Conservation (phyloP, 2,888 invertebrate genomes). For the Aleiodes testaceus region DNA sequence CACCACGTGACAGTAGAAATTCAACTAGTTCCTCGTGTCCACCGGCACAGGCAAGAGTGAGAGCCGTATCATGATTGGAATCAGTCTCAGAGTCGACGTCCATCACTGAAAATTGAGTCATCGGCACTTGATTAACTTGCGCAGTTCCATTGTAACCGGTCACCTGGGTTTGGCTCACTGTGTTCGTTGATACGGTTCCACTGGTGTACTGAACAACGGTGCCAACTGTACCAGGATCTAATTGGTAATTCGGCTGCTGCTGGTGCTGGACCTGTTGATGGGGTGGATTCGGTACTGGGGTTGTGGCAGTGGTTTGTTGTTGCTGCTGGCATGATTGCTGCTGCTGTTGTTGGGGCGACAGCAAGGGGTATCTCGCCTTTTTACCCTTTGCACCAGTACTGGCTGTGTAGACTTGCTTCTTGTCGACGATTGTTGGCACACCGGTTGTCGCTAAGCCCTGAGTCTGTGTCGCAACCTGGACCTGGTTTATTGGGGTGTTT, state of each 20-base stretch:
- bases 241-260: constrained; percentile 43
- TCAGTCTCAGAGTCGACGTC: constrained; percentile 99
- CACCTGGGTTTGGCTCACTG: constrained; percentile 44
- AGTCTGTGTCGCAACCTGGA: constrained; percentile 80
- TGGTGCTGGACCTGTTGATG: constrained; percentile 59
- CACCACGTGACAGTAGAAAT: constrained; percentile 91
- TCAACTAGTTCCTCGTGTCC: constrained; percentile 97
- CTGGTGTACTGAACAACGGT: constrained; percentile 38
- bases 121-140: constrained; percentile 67
- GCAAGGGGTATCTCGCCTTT: constrained; percentile 69
- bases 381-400: constrained; percentile 69
- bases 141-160: constrained; percentile 23
- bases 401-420: constrained; percentile 67
- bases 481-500: constrained; percentile 70
- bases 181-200: constrained; percentile 39
- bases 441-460: constrained; percentile 71
- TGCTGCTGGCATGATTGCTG: constrained; percentile 55
- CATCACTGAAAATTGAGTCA: constrained; percentile 82
- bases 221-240: neutral
- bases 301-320: constrained; percentile 31
- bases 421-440: constrained; percentile 54
- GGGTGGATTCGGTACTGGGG: constrained; percentile 2
- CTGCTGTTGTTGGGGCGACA: constrained; percentile 60
- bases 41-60: constrained; percentile 97
- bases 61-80: constrained; percentile 98